Evolutionary conservation across 1,140 invertebrate genomes (phyloP), one percentile per base, ranked within the genome.

Genomic region (Lordiphosa clarofinis): DNA sequence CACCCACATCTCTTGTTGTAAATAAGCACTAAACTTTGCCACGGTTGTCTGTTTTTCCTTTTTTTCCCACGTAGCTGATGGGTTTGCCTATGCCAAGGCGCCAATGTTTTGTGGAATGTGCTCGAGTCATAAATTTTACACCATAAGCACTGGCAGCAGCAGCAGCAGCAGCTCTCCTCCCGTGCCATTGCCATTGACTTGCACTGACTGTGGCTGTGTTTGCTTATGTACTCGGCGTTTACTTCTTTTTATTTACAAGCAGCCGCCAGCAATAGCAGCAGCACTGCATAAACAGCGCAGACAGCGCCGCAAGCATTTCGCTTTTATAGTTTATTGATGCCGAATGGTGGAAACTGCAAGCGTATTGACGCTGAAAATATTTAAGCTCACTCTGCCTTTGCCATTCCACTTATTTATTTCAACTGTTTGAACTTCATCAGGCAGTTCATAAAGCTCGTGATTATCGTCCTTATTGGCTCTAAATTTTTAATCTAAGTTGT

Each of bases 321-420:
- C 78, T 73, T 82, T 82, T 76, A 84, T 84, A 82, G 76, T 82
- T 84, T 84, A 82, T 82, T 84, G 76, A 84, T 84, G 76, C 78
- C 63, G 57, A 82, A 72, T 82, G 78, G 72, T 35, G 42, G 70
- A 82, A 82, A 76, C 63, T 71, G 75, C 56, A 56, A 61, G 60
- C 52, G 76, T 84, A 81, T 81, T 82, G 76, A 82, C 58, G 78
- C 50, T 84, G 64, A 76, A 81, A 81, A 76, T 81, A 63, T 76
- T 76, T 76, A 81, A 76, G 78, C 67, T 63, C 21, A 9, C 11
- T 48, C 12, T 15, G 15, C 15, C 15, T 15, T 12, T 13, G 9
- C 39, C n/a, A 3, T 44, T 12, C 21, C 21, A 71, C 57, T 71
- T 81, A 81, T 81, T 79, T 84, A 73, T 76, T 69, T 67, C 64